A percentile compares a stretch with the other conserved stretches of the same genome.
Conservation (phyloP, 2,797 vertebrate genomes). For the Pyrocephalus nanus region DNA sequence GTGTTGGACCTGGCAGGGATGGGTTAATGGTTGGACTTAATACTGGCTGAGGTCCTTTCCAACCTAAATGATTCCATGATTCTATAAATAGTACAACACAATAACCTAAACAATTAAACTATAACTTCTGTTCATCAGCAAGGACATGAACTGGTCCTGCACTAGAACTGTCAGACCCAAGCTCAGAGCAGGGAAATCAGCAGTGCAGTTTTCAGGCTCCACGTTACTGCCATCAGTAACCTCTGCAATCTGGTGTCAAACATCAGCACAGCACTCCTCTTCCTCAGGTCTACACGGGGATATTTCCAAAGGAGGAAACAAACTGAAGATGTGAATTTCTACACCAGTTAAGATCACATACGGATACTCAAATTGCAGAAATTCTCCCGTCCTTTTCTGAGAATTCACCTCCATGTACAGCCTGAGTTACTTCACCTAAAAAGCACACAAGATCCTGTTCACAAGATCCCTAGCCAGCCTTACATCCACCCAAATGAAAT, state of each 20-base stretch:
- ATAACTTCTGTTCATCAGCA: background rate
- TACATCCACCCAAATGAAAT: background rate
- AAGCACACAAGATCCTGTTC: background rate
- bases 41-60: background rate
- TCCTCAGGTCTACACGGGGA: accelerated
- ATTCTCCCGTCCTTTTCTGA: background rate
- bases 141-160: background rate
- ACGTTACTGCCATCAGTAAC: background rate
- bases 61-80: background rate
- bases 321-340: background rate
- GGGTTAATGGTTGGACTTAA: background rate
- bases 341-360: accelerated
- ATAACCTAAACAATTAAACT: background rate
- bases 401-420: background rate
- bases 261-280: background rate
- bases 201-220: background rate
- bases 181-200: background rate
- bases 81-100: background rate
- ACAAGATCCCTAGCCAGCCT: background rate
- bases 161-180: background rate
- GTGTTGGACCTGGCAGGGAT: background rate
- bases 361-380: background rate
- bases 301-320: background rate
- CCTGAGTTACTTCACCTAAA: no score
- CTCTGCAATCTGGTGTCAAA: background rate